Evolutionary conservation across 2,797 vertebrate species (phyloP).

Genomic region (Meda fulgida): DNA sequence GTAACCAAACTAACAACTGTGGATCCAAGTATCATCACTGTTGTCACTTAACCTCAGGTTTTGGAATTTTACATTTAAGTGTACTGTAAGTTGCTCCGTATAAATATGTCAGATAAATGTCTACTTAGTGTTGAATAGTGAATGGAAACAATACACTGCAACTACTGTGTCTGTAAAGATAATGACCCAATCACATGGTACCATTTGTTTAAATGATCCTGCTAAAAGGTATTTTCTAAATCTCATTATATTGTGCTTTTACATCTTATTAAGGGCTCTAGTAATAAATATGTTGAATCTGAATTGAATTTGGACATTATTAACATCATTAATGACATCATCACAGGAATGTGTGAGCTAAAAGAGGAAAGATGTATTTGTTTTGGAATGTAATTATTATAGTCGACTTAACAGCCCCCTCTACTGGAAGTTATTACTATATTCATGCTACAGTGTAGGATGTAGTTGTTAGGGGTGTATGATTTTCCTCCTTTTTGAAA

Average conservation of each 20-base stretch:
- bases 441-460: conserved; percentile 39
- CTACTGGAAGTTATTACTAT: conserved; percentile 65
- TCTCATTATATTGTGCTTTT: neutral
- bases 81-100: too few species aligned
- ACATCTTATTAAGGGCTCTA: neutral
- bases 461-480: conserved; percentile 36
- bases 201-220: neutral
- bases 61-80: too few species aligned
- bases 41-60: too few species aligned
- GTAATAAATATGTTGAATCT: neutral
- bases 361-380: too few species aligned
- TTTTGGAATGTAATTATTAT: neutral
- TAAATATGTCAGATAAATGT: too few species aligned
- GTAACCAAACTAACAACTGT: too few species aligned
- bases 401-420: conserved; percentile 65
- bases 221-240: neutral
- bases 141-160: neutral
- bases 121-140: neutral
- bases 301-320: neutral
- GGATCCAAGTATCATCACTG: too few species aligned
- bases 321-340: neutral
- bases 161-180: neutral
- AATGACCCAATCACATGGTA: neutral
- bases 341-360: neutral
- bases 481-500: conserved; percentile 15